phyloP scores from a whole-genome alignment of 2,113 vertebrate genomes.

The Bubo scandiacus region DNA sequence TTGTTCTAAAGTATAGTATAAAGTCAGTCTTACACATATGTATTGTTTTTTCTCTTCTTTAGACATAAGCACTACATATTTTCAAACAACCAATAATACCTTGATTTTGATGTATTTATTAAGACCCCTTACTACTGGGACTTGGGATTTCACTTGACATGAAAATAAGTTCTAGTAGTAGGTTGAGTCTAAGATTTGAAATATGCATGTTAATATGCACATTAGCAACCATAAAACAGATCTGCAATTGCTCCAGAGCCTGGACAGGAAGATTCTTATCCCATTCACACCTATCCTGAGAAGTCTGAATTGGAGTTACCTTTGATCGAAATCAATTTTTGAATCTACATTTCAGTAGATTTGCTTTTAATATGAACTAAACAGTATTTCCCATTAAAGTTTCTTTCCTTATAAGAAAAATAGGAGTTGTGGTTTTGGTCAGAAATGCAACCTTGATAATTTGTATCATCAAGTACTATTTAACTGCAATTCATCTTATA shows the following conservation, averaged over 20 bases:
- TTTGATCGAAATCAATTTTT: background rate
- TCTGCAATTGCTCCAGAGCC: background rate
- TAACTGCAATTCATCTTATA: background rate
- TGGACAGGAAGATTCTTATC: background rate
- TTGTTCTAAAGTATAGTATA: background rate
- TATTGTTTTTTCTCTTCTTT: background rate
- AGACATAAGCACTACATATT: background rate
- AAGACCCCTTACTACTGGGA: background rate
- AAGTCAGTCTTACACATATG: background rate
- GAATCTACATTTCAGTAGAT: background rate
- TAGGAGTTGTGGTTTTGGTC: rapidly evolving
- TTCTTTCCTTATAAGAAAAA: background rate
- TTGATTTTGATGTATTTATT: background rate
- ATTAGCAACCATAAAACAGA: background rate
- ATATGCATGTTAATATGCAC: background rate
- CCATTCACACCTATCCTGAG: background rate
- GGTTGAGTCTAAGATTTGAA: background rate
- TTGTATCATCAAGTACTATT: background rate
- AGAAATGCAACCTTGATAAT: background rate
- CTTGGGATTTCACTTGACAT: background rate
- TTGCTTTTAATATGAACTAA: background rate
- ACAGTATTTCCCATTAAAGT: background rate
- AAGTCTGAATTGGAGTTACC: background rate
- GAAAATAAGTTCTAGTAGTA: background rate
- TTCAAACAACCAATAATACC: background rate